Conservation (phyloP, 2,888 invertebrate species). For the Chrysodeixis includens region DNA sequence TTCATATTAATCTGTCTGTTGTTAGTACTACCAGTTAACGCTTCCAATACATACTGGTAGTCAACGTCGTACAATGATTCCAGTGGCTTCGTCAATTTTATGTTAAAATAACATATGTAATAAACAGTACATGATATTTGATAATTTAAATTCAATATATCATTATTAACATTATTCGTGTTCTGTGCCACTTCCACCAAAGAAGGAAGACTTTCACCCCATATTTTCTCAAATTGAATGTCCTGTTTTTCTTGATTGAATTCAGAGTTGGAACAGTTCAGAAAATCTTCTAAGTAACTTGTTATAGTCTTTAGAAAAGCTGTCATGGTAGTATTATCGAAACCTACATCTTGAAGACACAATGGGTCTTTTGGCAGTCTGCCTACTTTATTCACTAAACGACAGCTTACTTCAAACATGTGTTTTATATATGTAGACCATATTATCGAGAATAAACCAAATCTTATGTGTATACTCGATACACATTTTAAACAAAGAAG, state of each 20-base stretch:
- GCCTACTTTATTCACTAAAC: constrained; percentile 94
- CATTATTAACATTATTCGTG: constrained; percentile 93
- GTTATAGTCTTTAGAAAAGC: constrained; percentile 83
- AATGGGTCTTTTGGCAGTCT: constrained; percentile 95
- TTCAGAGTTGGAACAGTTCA: constrained; percentile 77
- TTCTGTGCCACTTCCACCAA: constrained; percentile 94
- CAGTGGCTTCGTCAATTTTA: constrained; percentile 93
- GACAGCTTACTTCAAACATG: constrained; percentile 92
- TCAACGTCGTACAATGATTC: constrained; percentile 94
- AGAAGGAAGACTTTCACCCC: constrained; percentile 91
- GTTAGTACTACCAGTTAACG: constrained; percentile 76
- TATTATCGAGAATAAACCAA: constrained; percentile 95
- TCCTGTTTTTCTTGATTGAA: constrained; percentile 75
- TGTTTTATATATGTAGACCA: constrained; percentile 97
- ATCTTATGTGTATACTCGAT: constrained; percentile 90
- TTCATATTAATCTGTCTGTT: constrained; percentile 90
- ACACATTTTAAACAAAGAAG: constrained; percentile 91
- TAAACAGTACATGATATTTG: constrained; percentile 94
- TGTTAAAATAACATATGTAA: constrained; percentile 93
- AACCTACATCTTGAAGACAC: constrained; percentile 93
- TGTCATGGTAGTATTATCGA: constrained; percentile 90
- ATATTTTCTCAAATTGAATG: constrained; percentile 90
- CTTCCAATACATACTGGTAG: constrained; percentile 89
- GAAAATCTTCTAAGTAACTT: constrained; percentile 84
- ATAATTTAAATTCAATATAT: constrained; percentile 94